Evolutionary conservation across 2,888 invertebrate genomes (phyloP).

Genomic region (Sceliomorpha sp.): DNA sequence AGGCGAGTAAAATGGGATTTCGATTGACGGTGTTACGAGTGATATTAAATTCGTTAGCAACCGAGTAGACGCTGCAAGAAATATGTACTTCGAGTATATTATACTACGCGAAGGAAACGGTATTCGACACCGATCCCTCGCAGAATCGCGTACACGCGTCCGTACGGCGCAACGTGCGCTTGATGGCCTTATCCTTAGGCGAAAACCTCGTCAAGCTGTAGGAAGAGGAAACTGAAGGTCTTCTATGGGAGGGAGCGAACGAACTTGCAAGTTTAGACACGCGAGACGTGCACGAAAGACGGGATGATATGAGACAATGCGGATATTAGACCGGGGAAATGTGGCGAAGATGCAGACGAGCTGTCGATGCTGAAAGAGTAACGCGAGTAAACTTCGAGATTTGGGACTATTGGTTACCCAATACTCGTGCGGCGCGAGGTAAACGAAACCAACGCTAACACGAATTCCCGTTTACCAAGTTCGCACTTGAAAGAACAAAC

Average conservation of each 20-base stretch:
- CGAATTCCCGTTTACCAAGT: slow-evolving; percentile 45
- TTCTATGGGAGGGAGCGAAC: slow-evolving; percentile 46
- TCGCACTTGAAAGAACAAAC: slow-evolving; percentile 34
- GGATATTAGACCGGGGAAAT: slow-evolving; percentile 74
- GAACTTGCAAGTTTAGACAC: slow-evolving; percentile 69
- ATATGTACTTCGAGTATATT: slow-evolving; percentile 48
- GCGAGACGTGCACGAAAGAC: slow-evolving; percentile 66
- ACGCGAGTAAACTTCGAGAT: slow-evolving; percentile 67
- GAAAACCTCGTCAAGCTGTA: slow-evolving; percentile 63
- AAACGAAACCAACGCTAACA: slow-evolving; percentile 44
- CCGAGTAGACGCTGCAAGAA: slow-evolving; percentile 28
- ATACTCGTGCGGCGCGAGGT: slow-evolving; percentile 53
- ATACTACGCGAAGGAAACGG: slow-evolving; percentile 49
- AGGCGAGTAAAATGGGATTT: slow-evolving; percentile 30
- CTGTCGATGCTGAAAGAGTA: slow-evolving; percentile 73
- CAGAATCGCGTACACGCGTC: slow-evolving; percentile 52
- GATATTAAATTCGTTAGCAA: slow-evolving; percentile 53
- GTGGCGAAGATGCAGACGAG: slow-evolving; percentile 71
- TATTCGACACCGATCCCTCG: slow-evolving; percentile 53
- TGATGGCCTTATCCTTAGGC: slow-evolving; percentile 76
- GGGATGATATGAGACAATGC: slow-evolving; percentile 69
- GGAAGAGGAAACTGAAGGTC: slow-evolving; percentile 53
- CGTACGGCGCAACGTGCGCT: slow-evolving; percentile 72
- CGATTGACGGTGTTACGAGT: slow-evolving; percentile 40
- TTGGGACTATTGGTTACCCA: slow-evolving; percentile 60